Evolutionary conservation across 2,888 invertebrate species (phyloP).

Genomic region (Xestia c-nigrum): DNA sequence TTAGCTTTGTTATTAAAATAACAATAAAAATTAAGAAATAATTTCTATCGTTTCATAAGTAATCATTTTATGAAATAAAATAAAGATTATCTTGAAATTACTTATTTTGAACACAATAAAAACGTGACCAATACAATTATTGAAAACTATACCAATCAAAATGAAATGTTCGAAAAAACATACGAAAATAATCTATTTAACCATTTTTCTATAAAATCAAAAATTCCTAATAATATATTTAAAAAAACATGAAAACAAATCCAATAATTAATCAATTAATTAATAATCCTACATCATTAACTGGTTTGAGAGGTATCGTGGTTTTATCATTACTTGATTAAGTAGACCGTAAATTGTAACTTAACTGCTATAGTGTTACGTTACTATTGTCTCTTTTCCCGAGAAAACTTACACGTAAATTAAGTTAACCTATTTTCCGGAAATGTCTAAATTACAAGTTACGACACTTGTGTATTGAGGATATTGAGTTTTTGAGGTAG

Average conservation of each 20-base stretch:
- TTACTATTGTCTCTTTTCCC: constrained; percentile 43
- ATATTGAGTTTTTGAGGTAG: constrained; percentile 61
- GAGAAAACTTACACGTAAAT: constrained; percentile 36
- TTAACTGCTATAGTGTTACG: constrained; percentile 27
- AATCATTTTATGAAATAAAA: neutral
- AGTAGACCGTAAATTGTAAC: constrained; percentile 33
- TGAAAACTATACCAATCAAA: neutral
- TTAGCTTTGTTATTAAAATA: neutral
- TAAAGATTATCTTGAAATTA: neutral
- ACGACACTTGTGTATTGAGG: constrained; percentile 18
- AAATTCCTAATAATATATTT: neutral
- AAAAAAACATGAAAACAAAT: neutral
- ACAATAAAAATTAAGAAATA: neutral
- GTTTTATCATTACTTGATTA: constrained; percentile 51
- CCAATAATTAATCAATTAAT: constrained; percentile 11
- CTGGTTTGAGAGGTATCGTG: constrained; percentile 61
- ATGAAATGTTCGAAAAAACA: neutral
- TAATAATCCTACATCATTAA: constrained; percentile 32
- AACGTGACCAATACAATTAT: neutral
- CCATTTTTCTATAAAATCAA: neutral
- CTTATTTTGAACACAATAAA: neutral
- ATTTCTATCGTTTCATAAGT: too few species aligned
- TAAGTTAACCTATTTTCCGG: constrained; percentile 35
- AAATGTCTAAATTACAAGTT: constrained; percentile 33
- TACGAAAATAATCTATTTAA: neutral